Base-by-base conservation (phyloP, 53 echinoderm and acorn worm genomes). In the Temnopleurus reevesii region DNA sequence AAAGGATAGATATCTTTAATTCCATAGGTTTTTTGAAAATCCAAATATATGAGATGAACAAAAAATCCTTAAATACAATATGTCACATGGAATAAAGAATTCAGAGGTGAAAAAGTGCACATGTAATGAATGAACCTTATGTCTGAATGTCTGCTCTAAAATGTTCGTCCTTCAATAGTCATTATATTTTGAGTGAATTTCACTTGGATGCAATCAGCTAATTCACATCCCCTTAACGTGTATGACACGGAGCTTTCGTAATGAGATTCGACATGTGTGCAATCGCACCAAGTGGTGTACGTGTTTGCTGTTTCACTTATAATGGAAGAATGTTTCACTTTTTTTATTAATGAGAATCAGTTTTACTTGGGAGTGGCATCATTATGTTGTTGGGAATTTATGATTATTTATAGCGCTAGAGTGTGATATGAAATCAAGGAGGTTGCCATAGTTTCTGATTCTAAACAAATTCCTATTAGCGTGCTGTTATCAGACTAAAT, bases 151-250 rank as follows among this genome's bases (percentile, higher is more conserved):
- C 38, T 71, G 71, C 71, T 71, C 2, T 21, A 43, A 41, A 41
- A 41, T 71, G 21, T 71, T 10, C 41, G 71, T 38, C 71, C 71
- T 71, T 41, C 71, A 71, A 36, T 2, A 8, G 38, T 71, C 71
- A 71, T 71, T 71, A 38, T n/a, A 30, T 18, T 21, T 36, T 12
- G 71, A 71, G 71, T 71, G 71, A 38, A n/a, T 71, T 71, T 71
- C 71, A 71, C 36, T 71, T 71, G 71, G 41, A 71, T 18, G 41
- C 71, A 41, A 71, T 71, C 71, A 71, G 43, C 71, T 71, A 71
- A 71, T 71, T 71, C 41, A 41, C 41, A 30, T 71, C 71, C 71
- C 41, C 15, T 38, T 41, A 43, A 71, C 21, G 41, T 71, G n/a
- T n/a, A n/a, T n/a, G 41, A 41, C 41, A 41, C 23, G 38, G 41